Evolutionary conservation across 2,888 invertebrate species (phyloP).

Genomic region (Sphinx pinastri): DNA sequence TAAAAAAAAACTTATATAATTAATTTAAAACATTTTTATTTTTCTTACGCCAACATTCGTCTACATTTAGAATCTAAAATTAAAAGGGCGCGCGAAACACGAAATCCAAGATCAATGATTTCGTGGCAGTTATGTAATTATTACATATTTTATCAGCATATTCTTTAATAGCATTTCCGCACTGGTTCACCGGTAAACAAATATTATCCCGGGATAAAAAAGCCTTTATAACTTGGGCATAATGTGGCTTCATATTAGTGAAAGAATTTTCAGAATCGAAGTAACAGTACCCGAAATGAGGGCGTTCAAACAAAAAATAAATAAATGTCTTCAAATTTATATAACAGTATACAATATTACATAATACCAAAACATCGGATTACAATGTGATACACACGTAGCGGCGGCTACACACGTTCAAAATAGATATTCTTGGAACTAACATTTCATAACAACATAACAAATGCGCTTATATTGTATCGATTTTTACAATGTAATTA

Average conservation of each 20-base stretch:
- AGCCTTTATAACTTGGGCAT: too few species aligned
- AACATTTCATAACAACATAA: not conserved
- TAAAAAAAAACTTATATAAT: too few species aligned
- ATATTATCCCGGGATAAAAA: too few species aligned
- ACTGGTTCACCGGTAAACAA: too few species aligned
- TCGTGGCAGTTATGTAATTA: too few species aligned
- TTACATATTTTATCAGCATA: too few species aligned
- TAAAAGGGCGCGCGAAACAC: not conserved
- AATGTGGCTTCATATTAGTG: too few species aligned
- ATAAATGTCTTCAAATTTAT: not conserved
- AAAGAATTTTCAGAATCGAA: too few species aligned
- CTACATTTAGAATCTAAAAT: not conserved
- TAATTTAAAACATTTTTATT: too few species aligned
- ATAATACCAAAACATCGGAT: not conserved
- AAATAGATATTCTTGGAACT: conserved; percentile 13
- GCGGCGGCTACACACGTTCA: not conserved
- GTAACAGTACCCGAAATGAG: too few species aligned
- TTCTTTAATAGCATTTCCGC: too few species aligned
- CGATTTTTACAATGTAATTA: conserved; percentile 1
- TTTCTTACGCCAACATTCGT: not conserved
- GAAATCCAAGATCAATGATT: not conserved
- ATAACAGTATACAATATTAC: not conserved
- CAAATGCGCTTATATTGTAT: not conserved
- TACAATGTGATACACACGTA: conserved; percentile 14
- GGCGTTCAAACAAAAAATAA: too few species aligned